A percentile compares a stretch with the other conserved stretches of the same genome.
Conservation (phyloP, 64 coral and sea anemone genomes). For the Porites australiensis region DNA sequence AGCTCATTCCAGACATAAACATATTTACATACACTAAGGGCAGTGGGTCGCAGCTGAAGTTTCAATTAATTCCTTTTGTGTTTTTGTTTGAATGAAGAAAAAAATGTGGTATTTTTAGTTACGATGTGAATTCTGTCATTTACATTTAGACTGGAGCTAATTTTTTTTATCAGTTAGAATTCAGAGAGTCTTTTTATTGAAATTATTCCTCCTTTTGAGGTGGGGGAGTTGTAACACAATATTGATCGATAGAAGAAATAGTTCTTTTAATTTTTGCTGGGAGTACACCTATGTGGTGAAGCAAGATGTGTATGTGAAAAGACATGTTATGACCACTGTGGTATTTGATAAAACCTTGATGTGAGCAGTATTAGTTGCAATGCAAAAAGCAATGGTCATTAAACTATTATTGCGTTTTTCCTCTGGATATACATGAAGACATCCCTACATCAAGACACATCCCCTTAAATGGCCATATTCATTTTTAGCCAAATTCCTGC, state of each 20-base stretch:
- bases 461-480: no score
- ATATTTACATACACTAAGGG: not conserved
- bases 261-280: not conserved
- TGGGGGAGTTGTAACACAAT: not conserved
- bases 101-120: not conserved
- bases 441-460: no score
- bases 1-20: not conserved
- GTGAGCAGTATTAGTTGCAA: no score
- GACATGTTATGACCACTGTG: no score
- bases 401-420: no score
- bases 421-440: no score
- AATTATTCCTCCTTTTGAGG: not conserved
- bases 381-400: no score
- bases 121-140: not conserved
- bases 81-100: not conserved
- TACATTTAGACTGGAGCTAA: not conserved
- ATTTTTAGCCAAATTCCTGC: no score
- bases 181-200: not conserved
- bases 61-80: conserved; percentile 39
- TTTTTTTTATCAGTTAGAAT: not conserved
- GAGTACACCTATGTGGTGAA: not conserved
- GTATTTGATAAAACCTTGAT: no score
- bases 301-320: not conserved
- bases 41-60: not conserved
- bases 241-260: not conserved